Conservation (phyloP, 1,140 invertebrate species). For the Chlorops oryzae region DNA sequence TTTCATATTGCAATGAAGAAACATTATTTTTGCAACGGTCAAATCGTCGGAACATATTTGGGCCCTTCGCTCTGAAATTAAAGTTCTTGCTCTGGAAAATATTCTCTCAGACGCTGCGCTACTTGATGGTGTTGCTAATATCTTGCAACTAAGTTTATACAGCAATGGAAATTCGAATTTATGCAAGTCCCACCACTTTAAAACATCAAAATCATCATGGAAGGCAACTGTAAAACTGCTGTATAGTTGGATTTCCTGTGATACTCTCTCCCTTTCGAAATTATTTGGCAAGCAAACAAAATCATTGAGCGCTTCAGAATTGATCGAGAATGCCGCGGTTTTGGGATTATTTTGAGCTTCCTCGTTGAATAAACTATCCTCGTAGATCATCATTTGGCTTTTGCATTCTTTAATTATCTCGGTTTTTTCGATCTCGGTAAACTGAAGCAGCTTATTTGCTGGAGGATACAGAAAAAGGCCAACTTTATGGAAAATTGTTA, state of each 20-base stretch:
- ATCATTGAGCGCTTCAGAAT: neutral
- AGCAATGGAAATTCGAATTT: neutral
- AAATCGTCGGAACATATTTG: neutral
- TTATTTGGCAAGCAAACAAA: neutral
- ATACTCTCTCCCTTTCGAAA: neutral
- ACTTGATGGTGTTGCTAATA: neutral
- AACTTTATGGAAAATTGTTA: neutral
- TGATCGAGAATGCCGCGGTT: neutral
- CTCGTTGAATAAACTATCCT: neutral
- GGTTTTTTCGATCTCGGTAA: neutral
- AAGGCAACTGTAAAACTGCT: neutral
- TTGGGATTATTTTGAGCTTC: neutral
- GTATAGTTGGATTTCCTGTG: neutral
- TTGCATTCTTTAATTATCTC: neutral
- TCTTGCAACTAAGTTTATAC: neutral
- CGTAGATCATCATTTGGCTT: neutral
- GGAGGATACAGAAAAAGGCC: constrained; percentile 1
- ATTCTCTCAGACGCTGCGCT: constrained; percentile 1
- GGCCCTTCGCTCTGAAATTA: neutral
- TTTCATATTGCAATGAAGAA: too few species aligned
- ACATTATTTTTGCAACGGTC: neutral
- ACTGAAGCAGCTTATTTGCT: constrained; percentile 1
- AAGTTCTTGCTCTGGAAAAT: neutral
- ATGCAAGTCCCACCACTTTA: neutral
- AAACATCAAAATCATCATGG: neutral